A percentile compares a stretch with the other conserved stretches of the same genome.
Evolutionary conservation across 2,888 invertebrate genomes (phyloP).

Genomic region (Drosophila borealis): DNA sequence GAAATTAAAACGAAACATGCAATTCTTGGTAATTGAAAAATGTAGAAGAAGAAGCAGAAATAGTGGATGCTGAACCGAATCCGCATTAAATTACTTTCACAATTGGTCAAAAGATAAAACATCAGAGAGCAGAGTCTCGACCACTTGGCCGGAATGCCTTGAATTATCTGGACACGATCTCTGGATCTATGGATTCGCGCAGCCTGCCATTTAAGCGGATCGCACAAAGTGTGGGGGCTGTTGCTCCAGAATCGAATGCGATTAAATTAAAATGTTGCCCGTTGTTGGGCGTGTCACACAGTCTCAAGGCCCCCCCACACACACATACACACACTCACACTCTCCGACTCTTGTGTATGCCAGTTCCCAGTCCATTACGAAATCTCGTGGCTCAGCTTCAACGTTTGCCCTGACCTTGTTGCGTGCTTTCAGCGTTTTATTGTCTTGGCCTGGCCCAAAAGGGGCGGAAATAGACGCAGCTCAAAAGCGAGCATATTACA

Average conservation of each 20-base stretch:
- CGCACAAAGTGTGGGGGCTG: constrained; percentile 16
- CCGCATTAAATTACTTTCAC: constrained; percentile 80
- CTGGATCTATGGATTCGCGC: constrained; percentile 28
- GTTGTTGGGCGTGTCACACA: constrained; percentile 53
- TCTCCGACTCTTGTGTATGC: constrained; percentile 3
- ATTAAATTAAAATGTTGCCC: constrained; percentile 61
- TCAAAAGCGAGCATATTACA: constrained; percentile 23
- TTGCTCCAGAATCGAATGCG: constrained; percentile 56
- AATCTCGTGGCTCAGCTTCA: constrained; percentile 50
- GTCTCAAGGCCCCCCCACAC: neutral
- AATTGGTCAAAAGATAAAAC: constrained; percentile 76
- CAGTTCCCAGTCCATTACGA: constrained; percentile 59
- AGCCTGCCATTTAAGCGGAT: constrained; percentile 48
- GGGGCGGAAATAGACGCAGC: constrained; percentile 41
- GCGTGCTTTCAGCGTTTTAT: constrained; percentile 55
- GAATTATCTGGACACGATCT: constrained; percentile 73
- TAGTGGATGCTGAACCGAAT: constrained; percentile 21
- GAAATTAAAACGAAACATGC: constrained; percentile 81
- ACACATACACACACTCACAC: neutral
- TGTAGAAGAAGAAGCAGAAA: constrained; percentile 17
- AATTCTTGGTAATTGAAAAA: constrained; percentile 78
- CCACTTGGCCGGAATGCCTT: constrained; percentile 25
- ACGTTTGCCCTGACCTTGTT: constrained; percentile 73
- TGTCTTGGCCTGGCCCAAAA: constrained; percentile 25
- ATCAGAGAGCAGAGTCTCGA: constrained; percentile 38